Conservation (phyloP, 2,888 invertebrate species). For the Eupithecia subfuscata region DNA sequence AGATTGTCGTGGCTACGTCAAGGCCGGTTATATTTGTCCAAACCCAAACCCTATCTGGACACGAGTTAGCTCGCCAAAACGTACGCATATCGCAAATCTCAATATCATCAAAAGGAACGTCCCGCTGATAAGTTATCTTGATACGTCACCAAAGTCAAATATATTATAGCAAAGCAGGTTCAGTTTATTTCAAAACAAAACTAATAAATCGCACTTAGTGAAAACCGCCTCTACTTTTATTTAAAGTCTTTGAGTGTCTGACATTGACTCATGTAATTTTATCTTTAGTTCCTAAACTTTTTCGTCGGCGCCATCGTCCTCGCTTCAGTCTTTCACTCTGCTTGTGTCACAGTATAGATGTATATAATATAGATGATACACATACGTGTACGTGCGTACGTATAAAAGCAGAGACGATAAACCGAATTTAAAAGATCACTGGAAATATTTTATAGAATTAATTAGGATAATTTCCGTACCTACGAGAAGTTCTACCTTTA, state of each 20-base stretch:
- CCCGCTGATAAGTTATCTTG: background rate
- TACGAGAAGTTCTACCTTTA: background rate
- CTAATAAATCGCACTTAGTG: conserved; percentile 16
- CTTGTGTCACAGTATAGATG: background rate
- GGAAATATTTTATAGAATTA: background rate
- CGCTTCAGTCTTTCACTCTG: background rate
- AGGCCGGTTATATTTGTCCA: background rate
- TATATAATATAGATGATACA: too few species aligned
- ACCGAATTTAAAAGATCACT: background rate
- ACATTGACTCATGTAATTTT: conserved; percentile 60
- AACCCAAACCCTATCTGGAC: background rate
- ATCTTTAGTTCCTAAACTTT: conserved; percentile 43
- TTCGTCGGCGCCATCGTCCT: conserved; percentile 19
- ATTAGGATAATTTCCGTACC: background rate
- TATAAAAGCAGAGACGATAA: background rate
- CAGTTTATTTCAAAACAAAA: background rate
- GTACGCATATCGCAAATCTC: background rate
- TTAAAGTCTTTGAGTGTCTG: conserved; percentile 60
- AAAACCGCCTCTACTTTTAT: conserved; percentile 44
- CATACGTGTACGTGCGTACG: background rate
- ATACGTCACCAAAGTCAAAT: conserved; percentile 1
- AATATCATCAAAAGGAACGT: background rate
- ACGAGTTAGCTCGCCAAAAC: background rate
- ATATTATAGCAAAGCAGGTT: background rate
- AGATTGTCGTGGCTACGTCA: background rate